phyloP scores from a whole-genome alignment of 2,113 vertebrate genomes.

The Scatophagus argus region DNA sequence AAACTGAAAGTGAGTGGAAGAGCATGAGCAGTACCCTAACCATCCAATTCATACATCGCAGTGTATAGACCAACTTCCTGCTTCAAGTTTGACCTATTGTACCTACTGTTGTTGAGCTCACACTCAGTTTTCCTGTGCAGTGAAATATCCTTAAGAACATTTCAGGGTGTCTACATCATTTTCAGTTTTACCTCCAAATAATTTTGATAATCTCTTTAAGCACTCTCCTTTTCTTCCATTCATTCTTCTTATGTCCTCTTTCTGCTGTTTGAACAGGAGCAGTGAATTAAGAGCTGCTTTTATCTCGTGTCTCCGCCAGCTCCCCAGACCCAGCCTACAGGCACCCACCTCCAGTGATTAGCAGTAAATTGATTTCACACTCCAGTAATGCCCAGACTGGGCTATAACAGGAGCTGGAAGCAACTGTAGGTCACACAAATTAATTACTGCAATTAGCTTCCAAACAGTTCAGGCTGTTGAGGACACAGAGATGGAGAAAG shows the following conservation, averaged over 20 bases:
- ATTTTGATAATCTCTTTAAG: too few species aligned
- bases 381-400: slow-evolving; percentile 56
- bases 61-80: too few species aligned
- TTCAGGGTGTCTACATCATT: too few species aligned
- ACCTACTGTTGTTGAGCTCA: too few species aligned
- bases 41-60: too few species aligned
- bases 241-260: slow-evolving; percentile 5
- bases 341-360: slow-evolving; percentile 68
- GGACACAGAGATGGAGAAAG: slow-evolving; percentile 26
- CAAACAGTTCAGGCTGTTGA: slow-evolving; percentile 54
- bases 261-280: slow-evolving; percentile 37
- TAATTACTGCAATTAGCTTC: slow-evolving; percentile 72
- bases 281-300: slow-evolving; percentile 59
- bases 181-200: too few species aligned
- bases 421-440: slow-evolving; percentile 67
- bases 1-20: not conserved
- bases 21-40: too few species aligned
- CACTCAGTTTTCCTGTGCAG: too few species aligned
- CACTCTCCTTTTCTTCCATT: not conserved
- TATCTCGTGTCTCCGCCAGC: slow-evolving; percentile 42
- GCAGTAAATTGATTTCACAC: slow-evolving; percentile 74
- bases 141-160: not conserved
- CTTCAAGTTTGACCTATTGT: too few species aligned
- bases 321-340: slow-evolving; percentile 43
- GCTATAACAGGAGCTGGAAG: slow-evolving; percentile 63